Percentiles rank a stretch among this genome's conserved stretches.
Conservation (phyloP, 2,797 vertebrate genomes). For the Petrocephalus sullivani region DNA sequence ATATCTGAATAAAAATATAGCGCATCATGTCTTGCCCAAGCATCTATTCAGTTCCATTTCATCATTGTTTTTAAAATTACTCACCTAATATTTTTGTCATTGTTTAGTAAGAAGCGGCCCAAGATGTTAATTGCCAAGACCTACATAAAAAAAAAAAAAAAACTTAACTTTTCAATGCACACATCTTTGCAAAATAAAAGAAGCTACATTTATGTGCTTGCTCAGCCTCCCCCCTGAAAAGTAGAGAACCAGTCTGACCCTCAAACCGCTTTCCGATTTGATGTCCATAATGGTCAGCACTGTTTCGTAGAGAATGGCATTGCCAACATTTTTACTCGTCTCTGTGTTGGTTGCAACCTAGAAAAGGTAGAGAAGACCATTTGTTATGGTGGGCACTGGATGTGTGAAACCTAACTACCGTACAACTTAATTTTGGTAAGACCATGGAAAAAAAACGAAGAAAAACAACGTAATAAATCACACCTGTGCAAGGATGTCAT, state of each 20-base stretch:
- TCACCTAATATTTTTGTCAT: constrained; percentile 97
- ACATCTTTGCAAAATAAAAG: neutral
- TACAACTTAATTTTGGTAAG: neutral
- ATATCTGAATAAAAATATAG: constrained; percentile 64
- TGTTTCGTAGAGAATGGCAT: constrained; percentile 98
- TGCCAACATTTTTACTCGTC: constrained; percentile 99
- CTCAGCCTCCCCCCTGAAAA: neutral
- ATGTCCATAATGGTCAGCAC: constrained; percentile 99
- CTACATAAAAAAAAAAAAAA: constrained; percentile 51
- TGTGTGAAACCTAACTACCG: neutral
- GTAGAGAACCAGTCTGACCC: constrained; percentile 66
- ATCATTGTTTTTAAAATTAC: neutral
- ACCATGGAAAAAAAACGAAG: neutral
- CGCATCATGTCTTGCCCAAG: neutral
- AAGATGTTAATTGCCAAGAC: constrained; percentile 99
- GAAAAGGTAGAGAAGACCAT: constrained; percentile 27
- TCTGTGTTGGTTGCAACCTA: constrained; percentile 99
- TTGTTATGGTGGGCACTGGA: neutral
- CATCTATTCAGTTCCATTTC: neutral
- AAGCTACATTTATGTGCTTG: neutral
- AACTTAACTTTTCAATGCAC: neutral
- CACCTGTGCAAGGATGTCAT: constrained; percentile 99
- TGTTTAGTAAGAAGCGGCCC: constrained; percentile 97
- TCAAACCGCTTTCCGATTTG: constrained; percentile 96
- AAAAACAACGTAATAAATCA: constrained; percentile 31